Evolutionary conservation across 2,797 vertebrate species (phyloP).

Genomic region (Ibycter americanus): DNA sequence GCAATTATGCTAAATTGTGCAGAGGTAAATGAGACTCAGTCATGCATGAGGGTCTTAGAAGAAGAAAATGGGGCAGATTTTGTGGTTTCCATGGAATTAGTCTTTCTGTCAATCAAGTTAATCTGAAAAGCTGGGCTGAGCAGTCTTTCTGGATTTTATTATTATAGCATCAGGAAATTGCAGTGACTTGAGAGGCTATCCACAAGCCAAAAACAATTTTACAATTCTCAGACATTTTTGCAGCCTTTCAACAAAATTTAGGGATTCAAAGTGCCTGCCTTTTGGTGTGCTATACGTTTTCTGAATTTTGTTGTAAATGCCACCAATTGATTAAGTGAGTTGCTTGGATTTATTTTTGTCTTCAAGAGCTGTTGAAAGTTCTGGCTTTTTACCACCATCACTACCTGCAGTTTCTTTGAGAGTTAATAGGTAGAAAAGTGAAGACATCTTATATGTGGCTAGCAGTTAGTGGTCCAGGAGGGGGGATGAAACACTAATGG

Average conservation of each 20-base stretch:
- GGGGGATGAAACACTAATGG: background rate
- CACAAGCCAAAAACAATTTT: background rate
- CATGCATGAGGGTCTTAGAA: slow-evolving; percentile 25
- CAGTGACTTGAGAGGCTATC: background rate
- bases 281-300: background rate
- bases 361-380: background rate
- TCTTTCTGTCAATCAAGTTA: slow-evolving; percentile 10
- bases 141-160: slow-evolving; percentile 13
- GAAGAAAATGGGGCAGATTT: background rate
- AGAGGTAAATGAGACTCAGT: slow-evolving; percentile 38
- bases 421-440: background rate
- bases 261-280: background rate
- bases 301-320: background rate
- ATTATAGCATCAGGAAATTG: slow-evolving; percentile 24
- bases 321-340: background rate
- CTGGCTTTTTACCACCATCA: background rate
- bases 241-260: background rate
- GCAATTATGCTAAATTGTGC: slow-evolving; percentile 27
- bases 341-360: slow-evolving; percentile 17
- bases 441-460: background rate
- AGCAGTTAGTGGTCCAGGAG: background rate
- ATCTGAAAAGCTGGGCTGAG: slow-evolving; percentile 19
- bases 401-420: background rate
- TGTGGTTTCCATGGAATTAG: slow-evolving; percentile 15
- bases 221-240: slow-evolving; percentile 3